Base-by-base conservation (phyloP, 2,113 vertebrate species). In the Anoplopoma fimbria region DNA sequence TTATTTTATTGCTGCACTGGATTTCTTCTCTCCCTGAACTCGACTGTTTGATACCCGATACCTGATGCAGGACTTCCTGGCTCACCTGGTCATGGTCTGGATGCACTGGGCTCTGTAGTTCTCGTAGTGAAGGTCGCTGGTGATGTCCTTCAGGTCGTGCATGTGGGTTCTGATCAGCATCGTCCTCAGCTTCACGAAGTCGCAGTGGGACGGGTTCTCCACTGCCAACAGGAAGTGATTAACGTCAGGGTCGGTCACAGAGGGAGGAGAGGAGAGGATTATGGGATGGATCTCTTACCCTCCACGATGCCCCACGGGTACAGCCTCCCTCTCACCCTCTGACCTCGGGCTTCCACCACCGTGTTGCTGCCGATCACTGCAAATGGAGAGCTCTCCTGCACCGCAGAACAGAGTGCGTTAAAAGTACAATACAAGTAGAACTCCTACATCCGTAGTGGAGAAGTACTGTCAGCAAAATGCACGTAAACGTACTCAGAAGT, bases 241-340 rank as follows among this genome's bases (percentile, higher is more conserved):
- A 19, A 31, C 2, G 5, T 57, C 25, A 57, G 53, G n/a, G 53
- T 53, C 51, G 0, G 49, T 53, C 49, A 23, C 23, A 4, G 42
- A 45, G 42, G 15, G 36, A 38, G 36, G 40, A 14, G 40, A 42
- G 40, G 15, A 3, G 23, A n/a, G 36, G 53, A 40, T 25, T 6
- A 5, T 13, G 71, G 15, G 17, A 36, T 1, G 2, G 75, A 34
- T 19, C 4, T 36, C 42, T 23, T 70, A 94, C 94, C 94, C 84
- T 95, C 94, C 58, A 94, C 94, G 3, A 95, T 88, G 61, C 94
- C 94, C 94, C 94, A 95, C 10, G 94, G 94, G 85, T 95, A 95
- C 4, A 94, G 90, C 58, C 94, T 75, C 42, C 94, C 94, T 84
- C 94, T 83, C 42, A 95, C 87, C 19, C 93, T 75, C 89, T 91